These are phyloP conservation scores for Laticauda colubrina DNA, from an alignment of 2,113 vertebrate genomes.

Conservation along the genomic window DNA sequence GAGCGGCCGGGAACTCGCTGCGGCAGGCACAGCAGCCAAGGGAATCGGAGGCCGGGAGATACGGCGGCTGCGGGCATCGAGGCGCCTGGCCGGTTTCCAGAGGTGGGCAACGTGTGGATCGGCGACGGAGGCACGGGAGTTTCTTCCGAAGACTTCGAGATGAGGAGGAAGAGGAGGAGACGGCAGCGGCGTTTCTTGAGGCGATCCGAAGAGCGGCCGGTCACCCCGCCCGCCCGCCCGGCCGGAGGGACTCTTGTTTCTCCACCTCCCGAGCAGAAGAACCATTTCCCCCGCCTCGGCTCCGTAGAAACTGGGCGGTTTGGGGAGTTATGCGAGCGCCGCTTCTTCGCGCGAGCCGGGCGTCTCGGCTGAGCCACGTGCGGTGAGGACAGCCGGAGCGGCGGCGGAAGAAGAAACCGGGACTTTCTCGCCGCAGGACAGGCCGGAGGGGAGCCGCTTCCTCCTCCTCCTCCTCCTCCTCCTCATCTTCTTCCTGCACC, in stretches of 20 bases:
- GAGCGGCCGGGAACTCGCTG: background rate
- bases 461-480: too few relatives aligned
- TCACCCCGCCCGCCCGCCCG: too few relatives aligned
- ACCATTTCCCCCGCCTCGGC: background rate
- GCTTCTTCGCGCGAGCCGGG: background rate
- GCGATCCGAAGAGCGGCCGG: background rate
- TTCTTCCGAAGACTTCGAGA: slow-evolving; percentile 4
- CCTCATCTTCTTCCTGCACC: background rate
- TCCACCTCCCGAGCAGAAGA: background rate
- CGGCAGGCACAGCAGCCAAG: slow-evolving; percentile 4
- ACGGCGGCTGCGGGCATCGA: slow-evolving; percentile 18
- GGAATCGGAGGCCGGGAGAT: slow-evolving; percentile 1
- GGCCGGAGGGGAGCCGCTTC: slow-evolving; percentile 5
- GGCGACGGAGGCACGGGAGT: background rate
- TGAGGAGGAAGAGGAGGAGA: background rate
- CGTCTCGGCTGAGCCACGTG: background rate
- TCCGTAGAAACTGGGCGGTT: background rate
- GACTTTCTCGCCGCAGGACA: slow-evolving; percentile 39
- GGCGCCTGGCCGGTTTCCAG: slow-evolving; percentile 21
- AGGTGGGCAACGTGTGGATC: background rate
- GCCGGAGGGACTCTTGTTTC: background rate
- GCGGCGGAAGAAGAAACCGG: slow-evolving; percentile 38
- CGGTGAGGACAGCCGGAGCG: background rate
- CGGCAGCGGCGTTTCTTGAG: background rate
- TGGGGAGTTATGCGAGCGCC: background rate